Evolutionary conservation across 2,113 vertebrate genomes (phyloP).

Genomic region (Dipodomys merriami): DNA sequence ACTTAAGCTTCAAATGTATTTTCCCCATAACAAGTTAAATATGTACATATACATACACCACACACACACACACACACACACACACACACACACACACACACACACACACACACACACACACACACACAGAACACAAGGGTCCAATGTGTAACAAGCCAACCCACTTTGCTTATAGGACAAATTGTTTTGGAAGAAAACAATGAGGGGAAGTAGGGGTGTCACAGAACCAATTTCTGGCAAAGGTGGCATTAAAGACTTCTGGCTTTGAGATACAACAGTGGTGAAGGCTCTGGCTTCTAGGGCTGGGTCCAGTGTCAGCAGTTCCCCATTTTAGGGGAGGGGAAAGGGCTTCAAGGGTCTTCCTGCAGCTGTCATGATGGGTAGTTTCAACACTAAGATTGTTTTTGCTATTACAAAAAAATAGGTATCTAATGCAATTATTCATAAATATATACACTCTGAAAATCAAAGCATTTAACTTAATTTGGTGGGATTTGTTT

Average conservation of each 20-base stretch:
- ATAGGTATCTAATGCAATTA: neutral
- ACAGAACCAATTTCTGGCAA: slow-evolving; percentile 20
- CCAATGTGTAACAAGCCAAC: neutral
- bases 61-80: too few relatives aligned
- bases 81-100: too few relatives aligned
- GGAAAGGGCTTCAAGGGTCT: neutral
- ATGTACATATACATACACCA: too few relatives aligned
- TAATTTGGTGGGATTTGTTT: neutral
- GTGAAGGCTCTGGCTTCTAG: neutral
- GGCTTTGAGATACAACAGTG: neutral
- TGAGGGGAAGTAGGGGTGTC: slow-evolving; percentile 48
- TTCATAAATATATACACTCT: slow-evolving; percentile 6
- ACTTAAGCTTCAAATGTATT: neutral
- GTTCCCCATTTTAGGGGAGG: neutral
- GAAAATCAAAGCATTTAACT: slow-evolving; percentile 46
- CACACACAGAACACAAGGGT: too few relatives aligned
- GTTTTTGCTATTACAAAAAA: neutral
- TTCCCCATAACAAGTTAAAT: neutral
- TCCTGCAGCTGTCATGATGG: neutral
- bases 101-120: too few relatives aligned
- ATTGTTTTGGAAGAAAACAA: slow-evolving; percentile 46
- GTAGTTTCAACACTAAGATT: neutral
- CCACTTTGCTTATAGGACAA: neutral
- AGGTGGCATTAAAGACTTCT: neutral
- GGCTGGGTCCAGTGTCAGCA: neutral